These are phyloP conservation scores for Epizoanthus scotinus DNA, from an alignment of 92 coral and sea anemone genomes.

Conservation along the genomic window DNA sequence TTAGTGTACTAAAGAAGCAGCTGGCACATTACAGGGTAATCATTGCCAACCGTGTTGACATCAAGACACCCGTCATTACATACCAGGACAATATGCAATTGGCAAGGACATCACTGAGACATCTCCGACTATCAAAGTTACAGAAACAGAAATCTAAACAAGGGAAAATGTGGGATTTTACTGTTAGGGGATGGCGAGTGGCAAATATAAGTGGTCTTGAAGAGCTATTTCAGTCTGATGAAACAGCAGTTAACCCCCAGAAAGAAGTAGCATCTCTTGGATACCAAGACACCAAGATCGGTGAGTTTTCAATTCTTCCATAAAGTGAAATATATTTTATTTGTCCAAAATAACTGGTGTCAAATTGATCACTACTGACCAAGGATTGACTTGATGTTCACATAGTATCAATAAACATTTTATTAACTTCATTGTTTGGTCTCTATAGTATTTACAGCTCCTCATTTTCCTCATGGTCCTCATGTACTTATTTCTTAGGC, in stretches of 20 bases:
- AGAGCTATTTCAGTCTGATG: neutral
- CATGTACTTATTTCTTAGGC: no score
- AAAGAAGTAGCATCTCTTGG: neutral
- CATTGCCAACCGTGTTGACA: neutral
- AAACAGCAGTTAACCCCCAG: conserved; percentile 12
- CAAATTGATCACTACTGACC: neutral
- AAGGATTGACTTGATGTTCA: no score
- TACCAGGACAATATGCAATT: conserved; percentile 39
- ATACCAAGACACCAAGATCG: conserved; percentile 22
- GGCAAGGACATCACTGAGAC: conserved; percentile 14
- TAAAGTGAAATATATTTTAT: neutral
- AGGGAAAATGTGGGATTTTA: conserved; percentile 32
- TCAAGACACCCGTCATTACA: conserved; percentile 11
- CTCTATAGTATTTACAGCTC: neutral
- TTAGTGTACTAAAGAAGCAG: conserved; percentile 10
- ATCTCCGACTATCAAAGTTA: conserved; percentile 29
- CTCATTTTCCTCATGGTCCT: no score
- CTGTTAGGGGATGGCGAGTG: conserved; percentile 28
- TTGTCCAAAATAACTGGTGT: neutral
- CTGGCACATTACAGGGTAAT: conserved; percentile 15
- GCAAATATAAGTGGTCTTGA: conserved; percentile 12
- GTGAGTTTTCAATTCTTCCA: neutral
- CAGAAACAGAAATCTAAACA: conserved; percentile 31
- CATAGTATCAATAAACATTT: neutral
- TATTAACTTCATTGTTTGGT: neutral